Conservation (phyloP, 2,888 invertebrate genomes). For the Tryphoninae sp. region DNA sequence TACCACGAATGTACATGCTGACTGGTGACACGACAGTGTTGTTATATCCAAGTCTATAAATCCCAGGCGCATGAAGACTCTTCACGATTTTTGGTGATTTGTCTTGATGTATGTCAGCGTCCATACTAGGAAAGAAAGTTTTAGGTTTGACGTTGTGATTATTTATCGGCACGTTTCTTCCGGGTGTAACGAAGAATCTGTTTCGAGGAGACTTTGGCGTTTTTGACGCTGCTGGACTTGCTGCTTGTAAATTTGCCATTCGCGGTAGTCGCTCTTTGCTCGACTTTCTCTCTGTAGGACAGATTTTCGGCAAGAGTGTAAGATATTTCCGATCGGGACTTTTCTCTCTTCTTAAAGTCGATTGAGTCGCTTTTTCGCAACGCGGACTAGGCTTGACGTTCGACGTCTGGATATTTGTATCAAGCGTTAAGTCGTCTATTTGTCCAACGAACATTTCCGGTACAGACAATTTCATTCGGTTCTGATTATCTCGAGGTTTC, state of each 20-base stretch:
- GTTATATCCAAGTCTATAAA: conserved; percentile 67
- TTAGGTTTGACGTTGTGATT: conserved; percentile 57
- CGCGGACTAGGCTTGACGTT: neutral
- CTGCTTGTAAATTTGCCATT: neutral
- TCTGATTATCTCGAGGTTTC: neutral
- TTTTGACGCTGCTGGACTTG: neutral
- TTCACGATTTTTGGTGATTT: conserved; percentile 53
- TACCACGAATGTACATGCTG: conserved; percentile 74
- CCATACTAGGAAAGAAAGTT: conserved; percentile 65
- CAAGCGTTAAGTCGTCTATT: neutral
- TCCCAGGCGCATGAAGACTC: conserved; percentile 63
- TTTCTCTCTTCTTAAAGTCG: neutral
- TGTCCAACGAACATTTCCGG: neutral
- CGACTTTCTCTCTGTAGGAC: neutral
- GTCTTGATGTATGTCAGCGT: conserved; percentile 1
- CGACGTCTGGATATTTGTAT: neutral
- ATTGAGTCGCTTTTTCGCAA: neutral
- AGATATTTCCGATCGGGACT: neutral
- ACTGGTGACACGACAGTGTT: conserved; percentile 74
- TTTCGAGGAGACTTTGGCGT: conserved; percentile 12
- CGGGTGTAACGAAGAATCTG: conserved; percentile 72
- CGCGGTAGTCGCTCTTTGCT: neutral
- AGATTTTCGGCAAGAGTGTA: neutral
- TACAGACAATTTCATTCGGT: neutral
- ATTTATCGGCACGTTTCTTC: conserved; percentile 62